Base-by-base conservation (phyloP, 2,888 invertebrate species). In the Brachypalpus laphriformis region DNA sequence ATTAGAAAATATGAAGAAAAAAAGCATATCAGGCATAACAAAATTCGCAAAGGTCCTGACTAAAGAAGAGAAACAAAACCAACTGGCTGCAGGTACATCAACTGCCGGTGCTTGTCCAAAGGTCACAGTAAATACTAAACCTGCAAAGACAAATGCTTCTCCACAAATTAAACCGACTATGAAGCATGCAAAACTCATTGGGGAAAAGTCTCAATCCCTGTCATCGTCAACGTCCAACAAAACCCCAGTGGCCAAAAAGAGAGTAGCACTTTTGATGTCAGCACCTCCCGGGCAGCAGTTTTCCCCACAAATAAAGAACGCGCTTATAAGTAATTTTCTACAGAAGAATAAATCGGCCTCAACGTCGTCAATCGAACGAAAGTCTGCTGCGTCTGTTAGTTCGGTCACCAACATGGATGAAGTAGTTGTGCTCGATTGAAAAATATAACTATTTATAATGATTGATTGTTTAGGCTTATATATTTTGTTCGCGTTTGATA, bases 311-410 rank as follows among this genome's bases (percentile, higher is more conserved):
- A 86, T 89, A 22, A 92, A 91, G 87, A 92, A 91, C 63, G 90
- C 89, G 1, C 87, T 92, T 6, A 93, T 93, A 22, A 93, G 93
- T 37, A 91, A 93, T 85, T 93, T 92, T 74, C 91, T 93, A 16
- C 92, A 89, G 51, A 90, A 89, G 54, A 87, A 80, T 8, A 87
- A 76, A 34, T 22, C 37, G 6, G n/a, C 63, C 2, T 1, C 45
- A 3, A 11, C 40, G n/a, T 42, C 42, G 11, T 40, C 61, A 2
- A 3, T 28, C 7, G n/a, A 47, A n/a, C 47, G 16, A 3, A 66
- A 51, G 11, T 20, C 45, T 22, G 16, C 22, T 6, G 11, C 51
- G 20, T 20, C 51, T 54, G n/a, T 18, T 6, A 68, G 20, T n/a
- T 56, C 70, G 5, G 40, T 22, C 9, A 61, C 61, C 16, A 20